Evolutionary conservation across 2,797 vertebrate species (phyloP).

Genomic region (Enteromius anoplus): DNA sequence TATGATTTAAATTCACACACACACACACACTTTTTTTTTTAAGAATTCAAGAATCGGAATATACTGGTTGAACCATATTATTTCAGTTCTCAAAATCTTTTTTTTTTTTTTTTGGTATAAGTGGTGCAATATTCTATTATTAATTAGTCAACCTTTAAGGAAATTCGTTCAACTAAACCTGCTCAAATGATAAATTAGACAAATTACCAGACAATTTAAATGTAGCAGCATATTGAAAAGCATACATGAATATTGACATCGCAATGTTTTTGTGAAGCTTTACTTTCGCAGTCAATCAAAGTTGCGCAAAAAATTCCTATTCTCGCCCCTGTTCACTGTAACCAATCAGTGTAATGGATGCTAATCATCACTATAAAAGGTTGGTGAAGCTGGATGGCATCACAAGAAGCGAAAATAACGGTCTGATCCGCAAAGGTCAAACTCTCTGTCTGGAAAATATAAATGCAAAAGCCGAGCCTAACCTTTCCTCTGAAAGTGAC

Average conservation of each 20-base stretch:
- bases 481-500: conserved; percentile 78
- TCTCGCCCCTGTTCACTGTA: conserved; percentile 36
- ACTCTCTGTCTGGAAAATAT: conserved; percentile 72
- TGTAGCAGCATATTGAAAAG: background rate
- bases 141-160: background rate
- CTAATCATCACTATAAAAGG: conserved; percentile 49
- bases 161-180: background rate
- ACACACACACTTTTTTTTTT: too few relatives aligned
- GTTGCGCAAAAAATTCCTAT: conserved; percentile 42
- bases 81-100: background rate
- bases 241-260: background rate
- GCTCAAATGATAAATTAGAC: background rate
- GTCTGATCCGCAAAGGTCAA: conserved; percentile 74
- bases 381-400: conserved; percentile 52
- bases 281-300: conserved; percentile 63
- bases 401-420: conserved; percentile 65
- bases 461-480: conserved; percentile 76
- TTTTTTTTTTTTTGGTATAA: background rate
- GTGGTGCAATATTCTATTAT: background rate
- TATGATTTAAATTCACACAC: background rate
- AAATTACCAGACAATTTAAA: background rate
- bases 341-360: conserved; percentile 39
- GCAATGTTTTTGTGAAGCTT: background rate
- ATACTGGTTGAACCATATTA: background rate
- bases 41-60: background rate